These are phyloP conservation scores for mouse (Mus musculus) DNA, from an alignment of 2,113 vertebrate species.

Conservation along the genomic window DNA sequence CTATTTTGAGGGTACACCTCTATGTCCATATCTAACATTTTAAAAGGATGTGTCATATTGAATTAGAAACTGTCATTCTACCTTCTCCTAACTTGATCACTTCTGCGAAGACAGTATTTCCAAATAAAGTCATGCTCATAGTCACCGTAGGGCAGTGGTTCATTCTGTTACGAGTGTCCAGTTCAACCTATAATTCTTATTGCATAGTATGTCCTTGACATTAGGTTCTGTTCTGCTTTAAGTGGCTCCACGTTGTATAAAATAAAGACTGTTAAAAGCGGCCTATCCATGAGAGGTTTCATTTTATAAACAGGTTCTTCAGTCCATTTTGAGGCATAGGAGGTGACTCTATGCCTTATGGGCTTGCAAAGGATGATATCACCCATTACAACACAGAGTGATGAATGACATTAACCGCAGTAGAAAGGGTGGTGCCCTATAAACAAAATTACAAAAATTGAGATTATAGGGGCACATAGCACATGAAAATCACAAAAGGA, in stretches of 20 bases:
- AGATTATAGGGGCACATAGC: background rate
- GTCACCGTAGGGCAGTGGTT: fast-evolving
- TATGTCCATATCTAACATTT: background rate
- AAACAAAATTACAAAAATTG: background rate
- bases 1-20: background rate
- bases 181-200: background rate
- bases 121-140: background rate
- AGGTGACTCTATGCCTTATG: background rate
- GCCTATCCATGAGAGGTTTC: background rate
- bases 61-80: background rate
- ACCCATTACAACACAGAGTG: no score
- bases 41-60: background rate
- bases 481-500: background rate
- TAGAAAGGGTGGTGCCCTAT: background rate
- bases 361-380: background rate
- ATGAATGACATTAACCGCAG: background rate
- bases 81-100: background rate
- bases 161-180: background rate
- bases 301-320: background rate
- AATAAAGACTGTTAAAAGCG: background rate
- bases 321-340: background rate
- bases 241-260: background rate
- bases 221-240: background rate
- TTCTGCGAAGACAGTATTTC: background rate
- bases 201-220: background rate